Base-by-base conservation (phyloP, 2,888 invertebrate species). In the Achlya flavicornis region DNA sequence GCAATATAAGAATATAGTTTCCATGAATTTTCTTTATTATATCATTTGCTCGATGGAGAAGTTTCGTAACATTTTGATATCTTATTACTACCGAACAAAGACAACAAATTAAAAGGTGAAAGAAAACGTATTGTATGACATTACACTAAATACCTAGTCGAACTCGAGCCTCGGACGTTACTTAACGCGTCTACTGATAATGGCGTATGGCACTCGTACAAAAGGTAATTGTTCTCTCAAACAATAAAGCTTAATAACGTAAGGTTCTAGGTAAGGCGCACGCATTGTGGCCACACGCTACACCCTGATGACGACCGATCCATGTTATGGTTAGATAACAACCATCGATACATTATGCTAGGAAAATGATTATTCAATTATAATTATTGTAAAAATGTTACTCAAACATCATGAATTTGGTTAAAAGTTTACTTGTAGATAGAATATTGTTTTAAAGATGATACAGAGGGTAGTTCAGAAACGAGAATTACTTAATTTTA, bases 151-250 rank as follows among this genome's bases (percentile, higher is more conserved):
- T 85, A 83, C 53, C 53, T 53, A 53, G 83, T 84, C 78, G 88
- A 90, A 91, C 84, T 81, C 79, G 91, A 92, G 82, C 82, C 88
- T 78, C 76, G 75, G 75, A 77, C 81, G 88, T 89, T 90, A 90
- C 84, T 84, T 88, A 91, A 90, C 83, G 83, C 86, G 82, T 85
- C 84, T 86, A 86, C 87, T 87, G 90, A 90, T 91, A 90, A 90
- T 86, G 85, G 81, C 78, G 77, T 81, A 89, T 89, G 88, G 83
- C 84, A 82, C 84, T 84, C 81, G 81, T 89, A 93, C 92, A 93
- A 93, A 92, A 89, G 92, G 92, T 91, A 90, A 93, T 93, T 93
- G 93, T 93, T 93, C 92, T 90, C 88, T 88, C 79, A 87, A 92
- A 92, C 92, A 92, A 93, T 92, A 87, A 91, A 88, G 89, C 86